These are phyloP conservation scores for Gonatopus flavifemur DNA, from an alignment of 1,140 invertebrate species.

Conservation along the genomic window DNA sequence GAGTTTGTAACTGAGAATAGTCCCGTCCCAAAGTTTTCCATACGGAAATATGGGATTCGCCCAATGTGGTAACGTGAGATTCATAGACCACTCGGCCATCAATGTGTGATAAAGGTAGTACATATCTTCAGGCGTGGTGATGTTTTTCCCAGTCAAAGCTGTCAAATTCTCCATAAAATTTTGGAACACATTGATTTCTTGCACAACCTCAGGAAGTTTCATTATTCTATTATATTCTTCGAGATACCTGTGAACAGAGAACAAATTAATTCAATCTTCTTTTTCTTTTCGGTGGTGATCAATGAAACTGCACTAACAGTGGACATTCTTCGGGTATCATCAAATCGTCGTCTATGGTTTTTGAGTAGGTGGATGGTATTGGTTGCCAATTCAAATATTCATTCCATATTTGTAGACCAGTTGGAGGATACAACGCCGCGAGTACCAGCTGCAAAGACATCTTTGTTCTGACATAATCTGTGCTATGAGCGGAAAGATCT, in stretches of 20 bases:
- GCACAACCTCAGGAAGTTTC: conserved; percentile 41
- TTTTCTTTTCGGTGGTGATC: conserved; percentile 30
- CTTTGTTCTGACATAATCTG: conserved; percentile 62
- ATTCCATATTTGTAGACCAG: conserved; percentile 53
- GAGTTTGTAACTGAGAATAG: conserved; percentile 54
- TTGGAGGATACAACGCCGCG: conserved; percentile 59
- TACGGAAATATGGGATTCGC: conserved; percentile 48
- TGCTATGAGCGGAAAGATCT: conserved; percentile 49
- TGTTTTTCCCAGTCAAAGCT: conserved; percentile 46
- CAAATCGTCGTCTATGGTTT: conserved; percentile 49
- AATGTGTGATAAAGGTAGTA: conserved; percentile 60
- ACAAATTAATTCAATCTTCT: neutral
- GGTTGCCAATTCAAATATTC: conserved; percentile 61
- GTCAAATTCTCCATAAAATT: conserved; percentile 48
- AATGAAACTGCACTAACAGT: conserved; percentile 47
- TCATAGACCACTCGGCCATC: conserved; percentile 44
- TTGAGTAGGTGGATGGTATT: conserved; percentile 56
- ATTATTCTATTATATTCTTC: conserved; percentile 53
- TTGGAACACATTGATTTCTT: conserved; percentile 41
- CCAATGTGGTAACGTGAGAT: conserved; percentile 51
- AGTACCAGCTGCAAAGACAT: conserved; percentile 61
- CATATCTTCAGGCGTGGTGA: conserved; percentile 54
- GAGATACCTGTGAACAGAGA: conserved; percentile 51
- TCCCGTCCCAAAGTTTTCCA: conserved; percentile 55
- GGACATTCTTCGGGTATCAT: conserved; percentile 25